Evolutionary conservation across 2,888 invertebrate genomes (phyloP), one percentile per base, ranked within the genome.

Genomic region (Callimorpha dominula): DNA sequence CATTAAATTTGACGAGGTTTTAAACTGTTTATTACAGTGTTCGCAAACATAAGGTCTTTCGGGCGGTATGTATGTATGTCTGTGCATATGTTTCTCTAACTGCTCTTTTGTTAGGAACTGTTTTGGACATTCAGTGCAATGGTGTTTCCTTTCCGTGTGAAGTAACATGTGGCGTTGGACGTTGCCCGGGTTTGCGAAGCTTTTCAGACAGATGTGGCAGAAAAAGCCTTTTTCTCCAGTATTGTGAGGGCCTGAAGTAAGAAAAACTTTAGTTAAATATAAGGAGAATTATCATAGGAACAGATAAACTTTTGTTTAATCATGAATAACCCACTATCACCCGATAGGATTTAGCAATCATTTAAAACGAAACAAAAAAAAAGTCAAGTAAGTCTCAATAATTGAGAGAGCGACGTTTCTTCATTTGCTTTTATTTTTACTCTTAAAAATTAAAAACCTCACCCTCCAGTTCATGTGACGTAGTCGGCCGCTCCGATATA

Each of bases 21-120:
- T 86, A 20, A 92, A 92, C 31, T 64, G 70, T 62, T 92, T 91
- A 0, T 84, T 81, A 60, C 92, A 92, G 0, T 77, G 72, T 0
- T 86, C 80, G 65, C 92, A 92, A 0, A 80, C 73, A 20, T 78
- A 89, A 0, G 71, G 17, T 5, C 80, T 78, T 0, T 85, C 76
- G 0, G 65, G 65, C 0, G 78, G 50, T 49, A 9, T 72, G 0
- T 65, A n/a, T 0, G 75, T 71, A 46, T 92, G 91, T 42, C 70
- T 76, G 0, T 49, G 49, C 0, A 80, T 14, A 14, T 88, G 88
- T 60, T 72, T 74, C 0, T 85, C 73, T 4, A 87, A 62, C 7
- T 74, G 69, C 2, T 77, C 76, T 49, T 81, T 70, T 20, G 69
- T 71, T 0, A 54, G n/a, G 60, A 82, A 88, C 14, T 79, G 65